Base-by-base conservation (phyloP, 2,888 invertebrate species). In the Seira sanloemensis region DNA sequence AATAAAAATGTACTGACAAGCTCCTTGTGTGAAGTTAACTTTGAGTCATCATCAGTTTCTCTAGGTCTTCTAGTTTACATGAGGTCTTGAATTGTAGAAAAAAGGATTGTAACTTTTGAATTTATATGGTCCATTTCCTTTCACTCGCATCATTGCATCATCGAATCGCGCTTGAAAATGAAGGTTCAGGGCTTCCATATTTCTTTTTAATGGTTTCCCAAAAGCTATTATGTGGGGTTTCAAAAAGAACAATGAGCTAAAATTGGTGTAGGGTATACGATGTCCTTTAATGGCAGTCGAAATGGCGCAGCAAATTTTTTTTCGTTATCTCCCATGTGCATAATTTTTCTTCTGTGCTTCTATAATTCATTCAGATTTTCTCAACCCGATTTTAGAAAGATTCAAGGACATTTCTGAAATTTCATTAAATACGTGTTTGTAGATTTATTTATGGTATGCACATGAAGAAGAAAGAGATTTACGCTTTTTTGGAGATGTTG, bases 111-210 rank as follows among this genome's bases (percentile, higher is more conserved):
- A 58, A 2, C n/a, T 58, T 58, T n/a, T 25, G 21, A 72, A 72
- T 73, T 73, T 73, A n/a, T n/a, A 73, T 73, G 73, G 73, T 16
- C 25, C 58, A 54, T 73, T 73, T 73, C 73, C 73, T 26, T 73
- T 58, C 73, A 73, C 73, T 58, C 46, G 58, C 25, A 37, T 69
- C 19, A 18, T 37, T n/a, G 9, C 58, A 58, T 58, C 58, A 58
- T n/a, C n/a, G n/a, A 2, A 2, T 9, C 58, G 58, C 58, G 58
- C 58, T 58, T 58, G 58, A 58, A n/a, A 58, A 7, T 58, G 18
- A 46, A 19, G 46, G 71, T 37, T 72, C 54, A 50, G 16, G 50
- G 58, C 23, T 54, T 4, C 58, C n/a, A 27, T 62, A 62, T 25
- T n/a, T 26, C 58, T 73, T 73, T 54, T 54, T 26, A 68, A 68